Conservation (phyloP, 2,888 invertebrate genomes). For the Chrysotoxum bicinctum region DNA sequence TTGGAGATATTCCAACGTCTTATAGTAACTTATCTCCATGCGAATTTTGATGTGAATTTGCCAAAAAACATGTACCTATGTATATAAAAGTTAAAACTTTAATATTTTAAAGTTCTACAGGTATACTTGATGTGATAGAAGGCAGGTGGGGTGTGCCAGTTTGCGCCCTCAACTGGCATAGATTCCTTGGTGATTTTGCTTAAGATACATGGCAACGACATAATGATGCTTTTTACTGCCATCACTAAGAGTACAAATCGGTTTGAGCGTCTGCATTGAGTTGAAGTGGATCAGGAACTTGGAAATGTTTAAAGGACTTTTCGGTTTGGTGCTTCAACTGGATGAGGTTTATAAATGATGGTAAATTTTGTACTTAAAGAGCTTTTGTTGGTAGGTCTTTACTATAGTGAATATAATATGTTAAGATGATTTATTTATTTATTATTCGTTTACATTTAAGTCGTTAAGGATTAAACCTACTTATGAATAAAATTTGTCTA, state of each 20-base stretch:
- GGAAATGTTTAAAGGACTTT: constrained; percentile 66
- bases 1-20: constrained; percentile 29
- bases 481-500: no score
- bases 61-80: not conserved
- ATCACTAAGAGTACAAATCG: constrained; percentile 58
- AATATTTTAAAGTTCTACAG: constrained; percentile 57
- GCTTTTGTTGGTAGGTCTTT: constrained; percentile 2
- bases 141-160: not conserved
- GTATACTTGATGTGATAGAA: constrained; percentile 12
- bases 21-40: not conserved
- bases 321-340: constrained; percentile 40
- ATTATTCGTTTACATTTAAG: no score
- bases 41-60: constrained; percentile 23
- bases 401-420: no score
- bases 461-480: no score
- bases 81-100: constrained; percentile 33
- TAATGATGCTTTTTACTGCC: constrained; percentile 58
- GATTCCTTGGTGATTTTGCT: constrained; percentile 30
- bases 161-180: constrained; percentile 18
- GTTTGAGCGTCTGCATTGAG: constrained; percentile 55
- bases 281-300: constrained; percentile 69
- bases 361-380: constrained; percentile 5
- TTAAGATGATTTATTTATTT: not conserved
- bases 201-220: constrained; percentile 51
- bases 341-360: constrained; percentile 7